Conservation (phyloP, 2,888 invertebrate genomes). For the Cinara cedri region DNA sequence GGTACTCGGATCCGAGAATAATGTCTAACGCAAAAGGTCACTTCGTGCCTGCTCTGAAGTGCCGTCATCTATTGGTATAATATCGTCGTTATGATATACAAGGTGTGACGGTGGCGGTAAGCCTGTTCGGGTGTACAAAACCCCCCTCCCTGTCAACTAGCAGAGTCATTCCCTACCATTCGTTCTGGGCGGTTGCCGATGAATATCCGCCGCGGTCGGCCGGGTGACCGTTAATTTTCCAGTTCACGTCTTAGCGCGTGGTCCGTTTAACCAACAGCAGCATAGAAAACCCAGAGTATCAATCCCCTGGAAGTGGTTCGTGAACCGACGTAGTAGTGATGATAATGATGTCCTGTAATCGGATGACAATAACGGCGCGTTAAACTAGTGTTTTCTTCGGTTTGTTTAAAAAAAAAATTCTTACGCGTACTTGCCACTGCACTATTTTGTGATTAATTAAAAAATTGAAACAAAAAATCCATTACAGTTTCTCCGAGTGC, state of each 20-base stretch:
- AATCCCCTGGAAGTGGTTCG: too few relatives aligned
- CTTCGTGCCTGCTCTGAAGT: background rate
- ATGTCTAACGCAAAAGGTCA: background rate
- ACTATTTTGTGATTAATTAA: too few relatives aligned
- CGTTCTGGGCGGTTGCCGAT: background rate
- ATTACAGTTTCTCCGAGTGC: too few relatives aligned
- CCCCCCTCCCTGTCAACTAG: background rate
- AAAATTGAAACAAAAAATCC: too few relatives aligned
- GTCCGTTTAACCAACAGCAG: background rate
- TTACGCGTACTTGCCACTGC: too few relatives aligned
- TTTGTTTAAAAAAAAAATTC: too few relatives aligned
- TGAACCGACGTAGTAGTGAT: background rate
- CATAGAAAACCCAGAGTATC: background rate
- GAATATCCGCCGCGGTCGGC: background rate
- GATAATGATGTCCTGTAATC: background rate
- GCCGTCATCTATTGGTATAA: too few relatives aligned
- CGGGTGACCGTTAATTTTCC: conserved; percentile 8
- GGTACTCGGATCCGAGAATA: background rate
- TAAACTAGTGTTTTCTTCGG: background rate
- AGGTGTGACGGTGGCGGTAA: background rate
- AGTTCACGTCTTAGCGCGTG: background rate
- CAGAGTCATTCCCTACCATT: background rate
- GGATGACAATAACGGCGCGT: background rate
- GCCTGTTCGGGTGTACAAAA: background rate
- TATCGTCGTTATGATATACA: too few relatives aligned